Percentiles rank a stretch among this genome's conserved stretches.
Conservation (phyloP, 2,113 vertebrate species). For the Passer montanus region DNA sequence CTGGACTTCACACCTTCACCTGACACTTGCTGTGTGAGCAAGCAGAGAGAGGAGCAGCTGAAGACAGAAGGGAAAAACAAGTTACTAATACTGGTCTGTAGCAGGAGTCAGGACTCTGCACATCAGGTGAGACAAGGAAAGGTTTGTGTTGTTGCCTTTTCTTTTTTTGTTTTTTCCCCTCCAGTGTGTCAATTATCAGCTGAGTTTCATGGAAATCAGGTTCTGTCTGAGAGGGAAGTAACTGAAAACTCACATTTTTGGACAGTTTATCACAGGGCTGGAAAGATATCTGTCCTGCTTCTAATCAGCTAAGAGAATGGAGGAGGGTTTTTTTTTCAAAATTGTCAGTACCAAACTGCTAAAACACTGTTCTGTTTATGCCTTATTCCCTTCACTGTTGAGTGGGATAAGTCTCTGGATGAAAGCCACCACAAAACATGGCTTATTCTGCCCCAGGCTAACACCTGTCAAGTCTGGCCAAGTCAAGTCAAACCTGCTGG, state of each 20-base stretch:
- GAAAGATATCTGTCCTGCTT: neutral
- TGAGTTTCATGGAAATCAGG: neutral
- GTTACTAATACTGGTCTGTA: neutral
- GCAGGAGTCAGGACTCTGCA: neutral
- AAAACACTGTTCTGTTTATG: neutral
- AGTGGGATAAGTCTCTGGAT: neutral
- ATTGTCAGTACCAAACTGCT: neutral
- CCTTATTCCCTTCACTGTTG: neutral
- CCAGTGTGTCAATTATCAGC: neutral
- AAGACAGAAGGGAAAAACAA: neutral
- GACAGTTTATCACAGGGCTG: neutral
- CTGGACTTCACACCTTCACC: neutral
- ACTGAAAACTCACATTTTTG: neutral
- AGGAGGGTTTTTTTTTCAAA: neutral
- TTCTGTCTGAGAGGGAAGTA: neutral
- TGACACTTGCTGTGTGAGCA: neutral
- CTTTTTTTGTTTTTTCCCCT: neutral
- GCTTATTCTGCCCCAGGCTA: neutral
- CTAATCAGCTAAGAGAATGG: neutral
- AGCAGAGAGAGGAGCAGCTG: accelerated
- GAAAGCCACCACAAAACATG: neutral
- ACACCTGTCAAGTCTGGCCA: neutral
- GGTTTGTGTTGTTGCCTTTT: neutral
- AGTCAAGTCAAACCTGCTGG: neutral
- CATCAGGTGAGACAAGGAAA: neutral